phyloP scores from a whole-genome alignment of 2,113 vertebrate species.

The Crotalus helleri region DNA sequence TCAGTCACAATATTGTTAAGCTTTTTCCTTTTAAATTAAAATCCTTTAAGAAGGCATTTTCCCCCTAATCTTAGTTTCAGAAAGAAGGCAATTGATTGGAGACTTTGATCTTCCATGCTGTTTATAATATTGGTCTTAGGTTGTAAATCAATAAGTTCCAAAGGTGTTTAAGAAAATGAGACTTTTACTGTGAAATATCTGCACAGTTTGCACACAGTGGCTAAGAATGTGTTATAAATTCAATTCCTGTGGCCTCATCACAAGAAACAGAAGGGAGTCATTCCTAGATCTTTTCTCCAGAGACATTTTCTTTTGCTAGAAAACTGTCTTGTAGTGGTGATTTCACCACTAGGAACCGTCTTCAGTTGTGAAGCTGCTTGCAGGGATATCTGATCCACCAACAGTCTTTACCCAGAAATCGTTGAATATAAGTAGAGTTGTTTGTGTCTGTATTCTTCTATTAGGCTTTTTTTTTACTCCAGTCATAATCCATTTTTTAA shows the following conservation, averaged over 20 bases:
- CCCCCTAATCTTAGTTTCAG: no score
- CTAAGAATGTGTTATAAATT: not conserved
- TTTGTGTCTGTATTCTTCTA: not conserved
- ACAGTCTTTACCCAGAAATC: no score
- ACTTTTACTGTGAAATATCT: not conserved
- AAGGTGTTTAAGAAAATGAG: not conserved
- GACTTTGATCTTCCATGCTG: no score
- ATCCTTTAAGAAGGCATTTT: no score
- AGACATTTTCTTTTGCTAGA: not conserved
- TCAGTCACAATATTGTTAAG: not conserved
- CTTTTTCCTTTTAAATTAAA: not conserved
- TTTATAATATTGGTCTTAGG: no score
- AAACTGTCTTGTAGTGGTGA: not conserved
- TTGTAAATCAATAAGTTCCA: no score
- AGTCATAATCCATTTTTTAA: not conserved
- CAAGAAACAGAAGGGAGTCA: not conserved
- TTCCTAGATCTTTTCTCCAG: not conserved
- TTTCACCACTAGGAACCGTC: not conserved
- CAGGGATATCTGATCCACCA: not conserved
- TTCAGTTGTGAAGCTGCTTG: not conserved
- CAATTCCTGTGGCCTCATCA: not conserved
- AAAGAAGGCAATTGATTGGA: no score
- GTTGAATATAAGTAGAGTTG: not conserved
- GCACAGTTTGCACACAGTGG: not conserved
- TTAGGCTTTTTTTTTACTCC: not conserved